Evolutionary conservation across 1,140 invertebrate species (phyloP), one percentile per base, ranked within the genome.

Genomic region (Drosophila equinoxialis): DNA sequence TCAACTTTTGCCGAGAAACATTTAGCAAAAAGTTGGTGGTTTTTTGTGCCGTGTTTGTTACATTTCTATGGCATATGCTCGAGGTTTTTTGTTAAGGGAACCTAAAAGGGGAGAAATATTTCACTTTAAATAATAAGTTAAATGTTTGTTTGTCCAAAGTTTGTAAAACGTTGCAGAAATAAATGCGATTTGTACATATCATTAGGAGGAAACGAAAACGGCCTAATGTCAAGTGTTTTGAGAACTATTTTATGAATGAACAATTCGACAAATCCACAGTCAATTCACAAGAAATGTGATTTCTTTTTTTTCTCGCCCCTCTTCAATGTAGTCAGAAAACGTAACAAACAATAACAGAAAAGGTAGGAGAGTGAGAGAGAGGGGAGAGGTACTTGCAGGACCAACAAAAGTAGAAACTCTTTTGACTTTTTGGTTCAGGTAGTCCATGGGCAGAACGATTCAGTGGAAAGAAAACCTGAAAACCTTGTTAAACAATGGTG

Each of bases 171-270:
- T 17, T 23, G 3, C 8, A 17, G 39, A 63, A 64, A 55, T 26
- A 64, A 66, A 75, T 35, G 65, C 51, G 41, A 14, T 48, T 17
- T 71, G 45, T 20, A 23, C 20, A 51, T 51, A 51, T 72, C 79
- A 86, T 87, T 86, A 87, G 39, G 48, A 87, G 82, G 51, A 81
- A 71, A 65, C 42, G 2, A 14, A 51, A n/a, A 57, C 42, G 54
- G 70, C 17, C 37, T 14, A 72, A 45, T 54, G 60, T 81, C 61
- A 73, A 70, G 82, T 77, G 60, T 51, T 42, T 65, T 37, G 17
- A 30, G 42, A 45, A 45, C 65, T 72, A 51, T 67, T 82, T 87
- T 79, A 74, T 87, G 83, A 86, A 86, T 86, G 83, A 87, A 87
- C 76, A 76, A 86, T 79, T 74, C 79, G 68, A 62, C 83, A 79